phyloP scores from a whole-genome alignment of 2,888 invertebrate species.

The Melanargia galathea region DNA sequence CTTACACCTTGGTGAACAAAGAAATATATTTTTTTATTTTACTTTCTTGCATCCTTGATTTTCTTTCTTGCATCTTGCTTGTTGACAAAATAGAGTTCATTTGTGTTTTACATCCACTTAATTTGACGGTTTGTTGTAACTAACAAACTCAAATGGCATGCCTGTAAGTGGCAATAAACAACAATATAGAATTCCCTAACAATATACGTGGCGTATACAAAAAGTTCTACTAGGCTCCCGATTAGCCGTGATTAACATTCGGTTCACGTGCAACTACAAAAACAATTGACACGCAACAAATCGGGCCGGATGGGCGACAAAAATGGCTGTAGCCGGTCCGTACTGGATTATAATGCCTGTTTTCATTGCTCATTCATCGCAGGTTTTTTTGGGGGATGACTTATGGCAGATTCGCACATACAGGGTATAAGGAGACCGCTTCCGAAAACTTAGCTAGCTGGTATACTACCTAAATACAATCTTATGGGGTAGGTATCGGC shows the following conservation, averaged over 20 bases:
- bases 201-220: neutral
- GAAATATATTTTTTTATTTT: too few species aligned
- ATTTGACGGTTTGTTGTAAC: neutral
- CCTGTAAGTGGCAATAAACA: constrained; percentile 19
- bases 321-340: constrained; percentile 51
- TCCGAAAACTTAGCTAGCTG: too few species aligned
- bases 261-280: constrained; percentile 53
- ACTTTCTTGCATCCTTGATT: too few species aligned
- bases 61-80: neutral
- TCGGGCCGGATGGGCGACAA: constrained; percentile 51
- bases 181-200: constrained; percentile 4
- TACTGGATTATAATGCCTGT: constrained; percentile 27
- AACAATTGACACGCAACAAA: constrained; percentile 76
- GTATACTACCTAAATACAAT: too few species aligned
- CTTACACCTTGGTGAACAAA: too few species aligned
- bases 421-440: too few species aligned
- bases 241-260: constrained; percentile 53
- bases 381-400: neutral
- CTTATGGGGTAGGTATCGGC: too few species aligned
- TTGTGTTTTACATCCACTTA: neutral
- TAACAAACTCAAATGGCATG: constrained; percentile 4
- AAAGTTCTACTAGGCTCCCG: constrained; percentile 37
- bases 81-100: neutral
- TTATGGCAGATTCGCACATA: too few species aligned
- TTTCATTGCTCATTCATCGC: constrained; percentile 3